Base-by-base conservation (phyloP, 2,888 invertebrate species). In the Sphaerophoria taeniata region DNA sequence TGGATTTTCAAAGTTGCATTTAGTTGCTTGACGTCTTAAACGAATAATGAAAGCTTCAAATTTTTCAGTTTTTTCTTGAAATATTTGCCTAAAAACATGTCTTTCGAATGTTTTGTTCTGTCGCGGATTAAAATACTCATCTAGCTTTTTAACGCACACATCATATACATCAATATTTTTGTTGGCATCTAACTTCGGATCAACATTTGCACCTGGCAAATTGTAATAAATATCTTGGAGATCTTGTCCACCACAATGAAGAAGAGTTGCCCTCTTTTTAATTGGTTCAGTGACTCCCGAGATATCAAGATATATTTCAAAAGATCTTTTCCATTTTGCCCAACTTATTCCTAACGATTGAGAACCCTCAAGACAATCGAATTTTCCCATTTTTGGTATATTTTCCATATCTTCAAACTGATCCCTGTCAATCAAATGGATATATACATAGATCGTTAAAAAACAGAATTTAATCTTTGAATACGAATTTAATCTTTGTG, bases 191-290 rank as follows among this genome's bases (percentile, higher is more conserved):
- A 53, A 53, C 5, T 4, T 53, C 12, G 31, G 24, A 53, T 53
- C 53, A 31, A 53, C 31, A 53, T 53, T 53, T 31, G 24, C 24
- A 24, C 24, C 24, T 24, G 24, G 24, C 24, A 24, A 24, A 24
- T 24, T 45, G n/a, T 45, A 53, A 53, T 9, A 53, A 11, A 53
- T 11, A 11, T 53, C 53, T 24, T 53, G 53, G 4, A 53, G 31
- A 53, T 53, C 31, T 51, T 51, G 51, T 51, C 14, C 51, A 16
- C 51, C 51, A 51, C 51, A 51, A 51, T 51, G 51, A 51, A 51
- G 51, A 51, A 51, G 51, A 51, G 16, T 51, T 51, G 51, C 51
- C 16, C 51, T 14, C 16, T 51, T 51, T 51, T 14, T 51, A 14
- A 4, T 7, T 5, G 51, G 16, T 4, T 51, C 51, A 51, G 51